These are phyloP conservation scores for Mellilla xanthometata DNA, from an alignment of 2,888 invertebrate genomes.

Conservation along the genomic window DNA sequence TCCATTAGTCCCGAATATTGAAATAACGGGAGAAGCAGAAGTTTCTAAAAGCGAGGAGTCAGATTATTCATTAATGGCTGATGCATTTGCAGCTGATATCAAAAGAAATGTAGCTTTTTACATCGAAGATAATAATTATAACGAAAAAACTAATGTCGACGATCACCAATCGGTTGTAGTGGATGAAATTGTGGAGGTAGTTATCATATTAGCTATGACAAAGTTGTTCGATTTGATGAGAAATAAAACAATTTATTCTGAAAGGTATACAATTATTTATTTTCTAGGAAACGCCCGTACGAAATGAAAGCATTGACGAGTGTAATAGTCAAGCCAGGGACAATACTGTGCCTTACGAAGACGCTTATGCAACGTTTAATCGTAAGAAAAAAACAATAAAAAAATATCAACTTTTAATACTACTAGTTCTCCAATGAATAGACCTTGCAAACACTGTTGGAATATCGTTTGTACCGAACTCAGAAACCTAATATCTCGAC, in stretches of 20 bases:
- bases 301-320: neutral
- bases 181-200: constrained; percentile 34
- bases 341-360: constrained; percentile 48
- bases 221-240: too few relatives aligned
- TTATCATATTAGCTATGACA: too few relatives aligned
- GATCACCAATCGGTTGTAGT: constrained; percentile 30
- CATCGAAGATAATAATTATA: constrained; percentile 37
- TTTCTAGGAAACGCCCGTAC: neutral
- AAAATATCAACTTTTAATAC: too few relatives aligned
- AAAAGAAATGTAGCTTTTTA: constrained; percentile 46
- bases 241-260: too few relatives aligned
- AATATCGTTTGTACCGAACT: too few relatives aligned
- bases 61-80: constrained; percentile 53
- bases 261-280: neutral
- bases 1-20: constrained; percentile 33
- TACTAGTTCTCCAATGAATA: too few relatives aligned
- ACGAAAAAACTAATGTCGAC: constrained; percentile 25
- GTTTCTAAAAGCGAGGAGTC: constrained; percentile 41
- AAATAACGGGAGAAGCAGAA: constrained; percentile 28
- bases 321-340: constrained; percentile 13
- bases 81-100: constrained; percentile 43
- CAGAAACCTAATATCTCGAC: too few relatives aligned
- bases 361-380: constrained; percentile 60
- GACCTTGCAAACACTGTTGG: too few relatives aligned
- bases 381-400: constrained; percentile 46